Evolutionary conservation across 2,888 invertebrate species (phyloP), one percentile per base, ranked within the genome.

Genomic region (Bimastos eiseni): DNA sequence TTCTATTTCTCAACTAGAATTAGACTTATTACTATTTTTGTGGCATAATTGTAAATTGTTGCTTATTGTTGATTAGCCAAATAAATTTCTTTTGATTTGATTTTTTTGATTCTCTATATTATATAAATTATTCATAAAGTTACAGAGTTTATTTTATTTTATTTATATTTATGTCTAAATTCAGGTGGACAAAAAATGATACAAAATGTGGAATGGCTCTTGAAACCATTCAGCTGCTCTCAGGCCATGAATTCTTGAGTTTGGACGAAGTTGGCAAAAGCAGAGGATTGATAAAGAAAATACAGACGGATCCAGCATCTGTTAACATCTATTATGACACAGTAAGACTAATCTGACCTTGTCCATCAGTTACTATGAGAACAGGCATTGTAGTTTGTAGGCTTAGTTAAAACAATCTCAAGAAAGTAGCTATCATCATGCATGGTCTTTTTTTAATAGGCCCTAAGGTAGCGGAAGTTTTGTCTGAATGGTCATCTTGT

Each of bases 301-400:
- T 86, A 24, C 36, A 86, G 24, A 3, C 86, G 13, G 34, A 6
- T 1, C 36, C 34, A 17, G 36, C 0, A 86, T 13, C 19, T 21
- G 86, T 86, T 37, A 86, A 33, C 37, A 37, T 37, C 86, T 86
- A 86, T 86, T 86, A 24, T 37, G 36, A 36, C 86, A 86, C 86
- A 6, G 86, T 86, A 37, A 86, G 86, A 36, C 2, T 84, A 3
- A 83, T 17, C 83, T 55, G 55, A 84, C 17, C n/a, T 84, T 84
- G 84, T 36, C 17, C 36, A 5, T 19, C 34, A 36, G 34, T 86
- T 33, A 34, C 86, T 34, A 6, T 86, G 15, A 34, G 13, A 36
- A 86, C 36, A 33, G 84, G 34, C 33, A 36, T 84, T 21, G 19
- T 84, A 34, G 33, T 84, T 33, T n/a, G n/a, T n/a, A n/a, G n/a